A percentile compares a stretch with the other conserved stretches of the same genome.
Conservation (phyloP, 35 echinoderm and acorn worm species). For the Anneissia japonica region DNA sequence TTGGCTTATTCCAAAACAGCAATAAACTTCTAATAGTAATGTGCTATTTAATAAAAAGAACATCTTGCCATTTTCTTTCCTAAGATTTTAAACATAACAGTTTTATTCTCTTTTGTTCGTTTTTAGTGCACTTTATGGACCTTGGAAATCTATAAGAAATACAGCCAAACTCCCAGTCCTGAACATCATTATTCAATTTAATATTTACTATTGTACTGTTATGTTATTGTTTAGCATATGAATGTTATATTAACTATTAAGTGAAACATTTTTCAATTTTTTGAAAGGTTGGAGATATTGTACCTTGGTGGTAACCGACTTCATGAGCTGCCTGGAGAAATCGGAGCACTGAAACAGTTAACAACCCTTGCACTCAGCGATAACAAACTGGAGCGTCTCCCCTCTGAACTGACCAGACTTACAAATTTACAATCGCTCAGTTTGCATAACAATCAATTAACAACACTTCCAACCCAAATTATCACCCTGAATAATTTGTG, state of each 20-base stretch:
- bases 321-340: conserved; percentile 39
- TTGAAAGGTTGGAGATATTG: conserved; percentile 61
- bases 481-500: conserved; percentile 63
- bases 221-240: background rate
- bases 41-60: too few species aligned
- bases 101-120: background rate
- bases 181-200: background rate
- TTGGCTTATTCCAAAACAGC: too few species aligned
- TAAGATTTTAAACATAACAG: too few species aligned
- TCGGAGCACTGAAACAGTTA: conserved; percentile 43
- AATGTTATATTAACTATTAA: background rate
- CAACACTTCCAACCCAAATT: conserved; percentile 75
- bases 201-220: background rate
- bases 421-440: conserved; percentile 64
- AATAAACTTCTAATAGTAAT: too few species aligned
- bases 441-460: conserved; percentile 85
- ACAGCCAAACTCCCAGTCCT: background rate
- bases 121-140: background rate
- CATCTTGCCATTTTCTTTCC: too few species aligned
- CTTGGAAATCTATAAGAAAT: background rate
- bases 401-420: conserved; percentile 53
- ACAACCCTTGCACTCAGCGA: conserved; percentile 57
- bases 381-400: conserved; percentile 54
- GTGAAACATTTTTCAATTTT: background rate
- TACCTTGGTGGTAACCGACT: conserved; percentile 88